Percentiles rank a stretch among this genome's conserved stretches.
Conservation (phyloP, 2,888 invertebrate genomes). For the Clusia tigrina region DNA sequence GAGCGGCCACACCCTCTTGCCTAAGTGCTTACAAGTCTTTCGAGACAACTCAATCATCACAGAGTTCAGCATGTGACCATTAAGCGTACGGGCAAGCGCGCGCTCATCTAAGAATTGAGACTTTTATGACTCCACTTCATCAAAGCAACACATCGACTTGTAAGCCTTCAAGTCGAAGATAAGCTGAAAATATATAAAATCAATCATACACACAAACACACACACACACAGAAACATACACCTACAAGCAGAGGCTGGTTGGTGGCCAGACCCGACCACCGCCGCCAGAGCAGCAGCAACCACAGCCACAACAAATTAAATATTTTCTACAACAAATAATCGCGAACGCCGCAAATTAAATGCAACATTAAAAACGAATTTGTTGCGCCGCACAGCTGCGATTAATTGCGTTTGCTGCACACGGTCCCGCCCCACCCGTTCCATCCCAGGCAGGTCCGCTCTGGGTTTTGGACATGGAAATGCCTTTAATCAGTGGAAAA, state of each 20-base stretch:
- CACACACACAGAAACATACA: no score
- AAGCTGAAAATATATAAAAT: neutral
- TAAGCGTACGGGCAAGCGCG: neutral
- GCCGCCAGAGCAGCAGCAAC: neutral
- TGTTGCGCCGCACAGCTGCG: slow-evolving; percentile 1
- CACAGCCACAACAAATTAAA: neutral
- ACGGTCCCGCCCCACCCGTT: no score
- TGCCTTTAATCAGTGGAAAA: neutral
- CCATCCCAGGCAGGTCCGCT: no score
- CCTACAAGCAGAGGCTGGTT: no score
- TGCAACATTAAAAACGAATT: slow-evolving; percentile 8
- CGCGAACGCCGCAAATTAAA: neutral
- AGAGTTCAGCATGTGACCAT: neutral
- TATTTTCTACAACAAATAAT: neutral
- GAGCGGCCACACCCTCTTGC: neutral
- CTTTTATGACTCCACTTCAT: neutral
- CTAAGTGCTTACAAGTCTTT: neutral
- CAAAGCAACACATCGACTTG: neutral
- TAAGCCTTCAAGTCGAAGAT: neutral
- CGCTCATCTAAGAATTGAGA: neutral
- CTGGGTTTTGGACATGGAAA: neutral
- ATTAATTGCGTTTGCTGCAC: no score
- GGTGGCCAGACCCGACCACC: no score
- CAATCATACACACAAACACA: neutral
- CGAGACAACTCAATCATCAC: neutral